Evolutionary conservation across 2,888 invertebrate species (phyloP).

Genomic region (Lepidochrysops patricia): DNA sequence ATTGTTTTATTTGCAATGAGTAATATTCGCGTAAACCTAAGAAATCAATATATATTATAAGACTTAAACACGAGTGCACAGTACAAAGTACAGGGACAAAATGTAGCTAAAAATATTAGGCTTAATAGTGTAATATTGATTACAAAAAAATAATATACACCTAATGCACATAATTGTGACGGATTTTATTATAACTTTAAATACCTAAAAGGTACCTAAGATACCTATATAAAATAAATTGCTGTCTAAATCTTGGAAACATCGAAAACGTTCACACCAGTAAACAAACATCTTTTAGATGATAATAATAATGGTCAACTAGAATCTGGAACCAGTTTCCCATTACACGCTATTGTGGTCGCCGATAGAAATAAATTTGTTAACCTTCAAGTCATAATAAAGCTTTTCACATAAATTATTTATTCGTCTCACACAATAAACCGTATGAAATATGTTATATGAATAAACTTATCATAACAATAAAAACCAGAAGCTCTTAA

Average conservation of each 20-base stretch:
- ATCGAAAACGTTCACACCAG: background rate
- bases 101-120: no score
- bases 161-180: no score
- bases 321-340: background rate
- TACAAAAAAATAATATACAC: no score
- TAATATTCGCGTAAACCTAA: no score
- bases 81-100: no score
- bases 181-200: no score
- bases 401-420: constrained; percentile 13
- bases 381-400: constrained; percentile 13
- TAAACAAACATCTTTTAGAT: background rate
- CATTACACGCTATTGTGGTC: background rate
- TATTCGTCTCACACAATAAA: constrained; percentile 13
- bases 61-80: no score
- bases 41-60: no score
- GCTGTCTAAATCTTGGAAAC: background rate
- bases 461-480: constrained; percentile 17
- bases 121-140: no score
- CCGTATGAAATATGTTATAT: constrained; percentile 12
- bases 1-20: no score
- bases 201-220: no score
- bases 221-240: background rate
- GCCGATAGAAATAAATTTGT: constrained; percentile 6
- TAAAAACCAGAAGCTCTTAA: constrained; percentile 18
- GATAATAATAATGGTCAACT: background rate